These are phyloP conservation scores for Semnornis frantzii DNA, from an alignment of 2,113 vertebrate species.

Conservation along the genomic window DNA sequence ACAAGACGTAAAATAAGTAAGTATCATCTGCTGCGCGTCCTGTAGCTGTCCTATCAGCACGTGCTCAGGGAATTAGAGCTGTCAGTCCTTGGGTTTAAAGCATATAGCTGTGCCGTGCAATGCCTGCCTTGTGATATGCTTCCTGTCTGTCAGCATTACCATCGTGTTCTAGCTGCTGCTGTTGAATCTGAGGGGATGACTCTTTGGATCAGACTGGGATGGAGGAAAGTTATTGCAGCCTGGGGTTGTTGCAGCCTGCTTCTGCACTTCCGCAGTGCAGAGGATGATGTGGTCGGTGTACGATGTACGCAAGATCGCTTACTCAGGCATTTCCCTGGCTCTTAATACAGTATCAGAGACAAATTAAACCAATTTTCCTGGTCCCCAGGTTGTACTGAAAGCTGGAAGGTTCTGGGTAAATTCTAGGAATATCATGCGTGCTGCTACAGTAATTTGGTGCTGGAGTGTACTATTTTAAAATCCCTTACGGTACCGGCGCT, in stretches of 20 bases:
- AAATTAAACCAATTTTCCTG: neutral
- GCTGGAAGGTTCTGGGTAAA: neutral
- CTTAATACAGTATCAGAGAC: neutral
- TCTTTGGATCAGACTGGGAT: neutral
- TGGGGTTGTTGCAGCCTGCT: neutral
- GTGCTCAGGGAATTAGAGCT: neutral
- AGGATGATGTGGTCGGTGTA: neutral
- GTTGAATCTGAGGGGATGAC: neutral
- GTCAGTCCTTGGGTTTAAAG: neutral
- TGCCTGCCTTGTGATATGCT: neutral
- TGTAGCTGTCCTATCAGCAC: neutral
- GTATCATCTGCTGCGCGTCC: neutral
- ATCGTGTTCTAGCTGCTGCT: fast-evolving
- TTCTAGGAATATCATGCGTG: neutral
- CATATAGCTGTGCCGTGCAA: neutral
- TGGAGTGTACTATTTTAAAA: constrained; percentile 19
- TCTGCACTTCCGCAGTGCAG: neutral
- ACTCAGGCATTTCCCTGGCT: neutral
- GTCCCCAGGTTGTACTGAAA: neutral
- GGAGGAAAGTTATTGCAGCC: neutral
- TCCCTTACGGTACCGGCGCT: neutral
- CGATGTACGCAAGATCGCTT: neutral
- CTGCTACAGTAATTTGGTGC: neutral
- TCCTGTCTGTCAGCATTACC: neutral
- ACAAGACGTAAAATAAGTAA: neutral